phyloP scores from a whole-genome alignment of 2,888 invertebrate genomes.

The Stenoptilia bipunctidactyla region DNA sequence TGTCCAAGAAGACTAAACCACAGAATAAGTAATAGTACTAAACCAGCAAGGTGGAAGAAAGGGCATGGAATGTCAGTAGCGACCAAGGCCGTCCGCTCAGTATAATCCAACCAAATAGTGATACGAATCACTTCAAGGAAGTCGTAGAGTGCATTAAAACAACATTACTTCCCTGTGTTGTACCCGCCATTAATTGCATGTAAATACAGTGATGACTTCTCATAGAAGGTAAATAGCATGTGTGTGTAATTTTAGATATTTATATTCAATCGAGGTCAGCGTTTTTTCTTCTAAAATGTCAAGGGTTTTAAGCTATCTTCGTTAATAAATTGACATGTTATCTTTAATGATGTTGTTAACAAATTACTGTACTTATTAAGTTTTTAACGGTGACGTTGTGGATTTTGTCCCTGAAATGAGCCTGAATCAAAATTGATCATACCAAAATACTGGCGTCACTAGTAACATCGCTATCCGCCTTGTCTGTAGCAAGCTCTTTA shows the following conservation, averaged over 20 bases:
- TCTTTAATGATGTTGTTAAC: too few relatives aligned
- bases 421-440: too few relatives aligned
- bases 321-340: not conserved
- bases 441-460: too few relatives aligned
- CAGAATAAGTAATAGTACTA: too few relatives aligned
- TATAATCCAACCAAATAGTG: conserved; percentile 32
- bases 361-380: too few relatives aligned
- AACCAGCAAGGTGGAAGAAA: conserved; percentile 57
- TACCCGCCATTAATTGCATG: conserved; percentile 32
- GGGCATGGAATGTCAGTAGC: conserved; percentile 58
- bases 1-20: conserved; percentile 56
- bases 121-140: conserved; percentile 21
- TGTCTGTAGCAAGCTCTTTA: too few relatives aligned
- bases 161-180: conserved; percentile 22
- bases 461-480: too few relatives aligned
- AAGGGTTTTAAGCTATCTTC: conserved; percentile 6
- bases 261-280: conserved; percentile 30
- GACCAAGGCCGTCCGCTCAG: conserved; percentile 42
- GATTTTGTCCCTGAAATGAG: too few relatives aligned
- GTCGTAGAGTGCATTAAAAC: conserved; percentile 18
- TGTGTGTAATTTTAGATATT: conserved; percentile 29
- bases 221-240: conserved; percentile 43
- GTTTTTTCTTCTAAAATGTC: conserved; percentile 13
- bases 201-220: conserved; percentile 29
- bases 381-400: too few relatives aligned